Evolutionary conservation across 2,113 vertebrate species (phyloP).

Genomic region (Grus americana): DNA sequence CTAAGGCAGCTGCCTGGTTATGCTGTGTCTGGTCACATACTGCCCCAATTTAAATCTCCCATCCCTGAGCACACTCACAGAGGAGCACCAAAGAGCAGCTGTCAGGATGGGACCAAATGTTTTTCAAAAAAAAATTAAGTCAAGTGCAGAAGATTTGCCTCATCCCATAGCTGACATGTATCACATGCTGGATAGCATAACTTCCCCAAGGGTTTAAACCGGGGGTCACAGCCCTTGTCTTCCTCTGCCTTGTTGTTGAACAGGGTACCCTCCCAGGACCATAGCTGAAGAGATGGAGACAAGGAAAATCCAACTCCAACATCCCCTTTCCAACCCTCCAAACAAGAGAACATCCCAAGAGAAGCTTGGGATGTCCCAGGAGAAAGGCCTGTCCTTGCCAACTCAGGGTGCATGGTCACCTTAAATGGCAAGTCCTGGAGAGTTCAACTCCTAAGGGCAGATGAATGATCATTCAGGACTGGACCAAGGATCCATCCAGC

Average conservation of each 20-base stretch:
- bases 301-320: neutral
- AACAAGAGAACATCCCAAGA: neutral
- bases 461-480: neutral
- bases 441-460: neutral
- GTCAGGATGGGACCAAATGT: neutral
- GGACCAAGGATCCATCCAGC: neutral
- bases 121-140: neutral
- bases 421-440: neutral
- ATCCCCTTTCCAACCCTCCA: neutral
- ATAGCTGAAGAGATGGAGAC: neutral
- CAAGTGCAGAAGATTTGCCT: neutral
- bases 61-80: neutral
- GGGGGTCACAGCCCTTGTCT: neutral
- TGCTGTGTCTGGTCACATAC: neutral
- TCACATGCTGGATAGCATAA: neutral
- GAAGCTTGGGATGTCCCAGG: neutral
- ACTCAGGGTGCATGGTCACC: neutral
- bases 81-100: neutral
- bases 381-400: neutral
- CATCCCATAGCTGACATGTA: rapidly evolving
- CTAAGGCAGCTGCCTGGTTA: neutral
- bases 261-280: neutral
- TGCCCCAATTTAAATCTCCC: neutral
- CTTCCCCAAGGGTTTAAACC: neutral
- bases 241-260: neutral